Evolutionary conservation across 2,888 invertebrate species (phyloP), one percentile per base, ranked within the genome.

Genomic region (Crocallis elinguaria): DNA sequence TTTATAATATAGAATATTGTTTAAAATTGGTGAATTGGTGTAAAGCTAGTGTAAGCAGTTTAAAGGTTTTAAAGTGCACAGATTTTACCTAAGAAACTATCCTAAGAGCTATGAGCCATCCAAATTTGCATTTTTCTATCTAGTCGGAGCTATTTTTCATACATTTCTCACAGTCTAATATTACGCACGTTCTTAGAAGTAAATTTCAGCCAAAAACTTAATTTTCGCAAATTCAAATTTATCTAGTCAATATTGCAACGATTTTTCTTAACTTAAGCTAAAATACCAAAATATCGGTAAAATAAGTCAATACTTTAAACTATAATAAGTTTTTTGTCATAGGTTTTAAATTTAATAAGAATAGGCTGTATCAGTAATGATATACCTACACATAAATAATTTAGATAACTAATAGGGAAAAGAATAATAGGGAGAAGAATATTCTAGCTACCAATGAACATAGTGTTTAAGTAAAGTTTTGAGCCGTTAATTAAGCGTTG

Each of bases 241-340:
- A 77, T 90, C 90, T 90, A 90, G 90, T 90, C 90, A 90, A 83
- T 79, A 73, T 75, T 75, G 72, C 78, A 81, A 77, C 69, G 61
- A 66, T 79, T 49, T 79, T 73, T 77, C 70, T 77, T 75, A 74
- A 75, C 76, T 77, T 84, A 82, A 83, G 86, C 77, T 86, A 82
- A 64, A 77, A 82, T 82, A 87, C 87, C 86, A 87, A 86, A 86
- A 75, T 71, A 64, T 75, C 79, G 75, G 68, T 76, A 73, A 69
- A 37, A 23, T 58, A 49, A 56, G 46, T 70, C 71, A 64, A 35
- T 36, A 39, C 29, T 8, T 8, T 23, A 8, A 25, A 8, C 27
- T 4, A 16, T 43, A 27, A 46, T 5, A n/a, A n/a, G n/a, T n/a
- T 60, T 68, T 64, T 56, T 68, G 60, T 61, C 64, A 59, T 59